These are phyloP conservation scores for Seriola aureovittata DNA, from an alignment of 2,113 vertebrate species.

Conservation along the genomic window DNA sequence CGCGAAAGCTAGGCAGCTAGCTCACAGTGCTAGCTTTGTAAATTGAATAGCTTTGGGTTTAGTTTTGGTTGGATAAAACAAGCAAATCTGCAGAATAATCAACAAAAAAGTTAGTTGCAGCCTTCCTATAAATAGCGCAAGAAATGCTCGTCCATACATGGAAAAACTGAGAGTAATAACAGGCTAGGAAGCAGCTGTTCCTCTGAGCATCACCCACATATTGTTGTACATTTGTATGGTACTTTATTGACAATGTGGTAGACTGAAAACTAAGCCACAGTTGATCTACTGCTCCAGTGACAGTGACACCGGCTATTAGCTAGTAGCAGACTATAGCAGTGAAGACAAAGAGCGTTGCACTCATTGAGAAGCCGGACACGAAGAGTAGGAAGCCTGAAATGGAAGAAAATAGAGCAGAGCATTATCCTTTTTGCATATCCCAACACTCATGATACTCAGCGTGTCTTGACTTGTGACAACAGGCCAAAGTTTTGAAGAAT, in stretches of 20 bases:
- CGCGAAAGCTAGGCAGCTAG: neutral
- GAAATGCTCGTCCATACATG: neutral
- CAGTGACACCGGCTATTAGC: neutral
- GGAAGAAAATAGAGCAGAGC: constrained; percentile 24
- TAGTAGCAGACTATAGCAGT: no score
- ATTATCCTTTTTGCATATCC: constrained; percentile 55
- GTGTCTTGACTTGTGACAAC: constrained; percentile 66
- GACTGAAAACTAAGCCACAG: neutral
- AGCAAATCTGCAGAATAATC: no score
- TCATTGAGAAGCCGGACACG: constrained; percentile 24
- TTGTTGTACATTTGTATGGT: neutral
- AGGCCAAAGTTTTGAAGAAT: constrained; percentile 65
- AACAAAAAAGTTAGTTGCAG: neutral
- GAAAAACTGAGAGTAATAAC: neutral
- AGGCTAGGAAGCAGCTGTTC: neutral
- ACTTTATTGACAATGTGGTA: neutral
- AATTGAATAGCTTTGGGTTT: no score
- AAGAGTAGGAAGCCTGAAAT: constrained; percentile 34
- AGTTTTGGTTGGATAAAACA: no score
- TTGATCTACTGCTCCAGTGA: neutral
- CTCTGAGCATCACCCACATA: neutral
- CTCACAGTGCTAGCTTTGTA: neutral
- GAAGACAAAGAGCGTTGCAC: neutral
- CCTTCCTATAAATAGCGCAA: neutral
- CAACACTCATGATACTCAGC: constrained; percentile 37